These are phyloP conservation scores for Clarias laeviceps DNA, from an alignment of 2,797 vertebrate species.

Conservation along the genomic window DNA sequence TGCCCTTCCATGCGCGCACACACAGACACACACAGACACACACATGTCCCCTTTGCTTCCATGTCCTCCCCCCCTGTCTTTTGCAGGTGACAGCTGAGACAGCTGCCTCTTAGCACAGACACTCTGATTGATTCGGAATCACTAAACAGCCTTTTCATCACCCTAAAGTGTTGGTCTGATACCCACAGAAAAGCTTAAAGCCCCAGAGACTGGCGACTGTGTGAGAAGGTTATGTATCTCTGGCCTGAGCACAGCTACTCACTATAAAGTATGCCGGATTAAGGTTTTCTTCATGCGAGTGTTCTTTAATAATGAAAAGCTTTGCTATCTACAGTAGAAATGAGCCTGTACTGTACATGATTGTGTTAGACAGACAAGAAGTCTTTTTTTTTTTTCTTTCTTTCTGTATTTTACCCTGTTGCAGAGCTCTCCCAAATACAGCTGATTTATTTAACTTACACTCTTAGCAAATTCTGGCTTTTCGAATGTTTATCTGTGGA, in stretches of 20 bases:
- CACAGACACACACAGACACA: background rate
- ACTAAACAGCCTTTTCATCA: slow-evolving; percentile 62
- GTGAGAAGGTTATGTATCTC: slow-evolving; percentile 17
- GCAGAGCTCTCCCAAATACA: background rate
- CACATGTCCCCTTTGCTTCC: background rate
- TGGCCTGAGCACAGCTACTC: slow-evolving; percentile 23
- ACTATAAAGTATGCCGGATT: slow-evolving; percentile 48
- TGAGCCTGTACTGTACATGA: background rate
- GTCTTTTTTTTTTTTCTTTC: background rate
- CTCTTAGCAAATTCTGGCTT: background rate
- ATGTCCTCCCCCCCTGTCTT: background rate
- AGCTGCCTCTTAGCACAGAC: slow-evolving; percentile 62
- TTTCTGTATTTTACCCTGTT: background rate
- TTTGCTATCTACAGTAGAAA: slow-evolving; percentile 26
- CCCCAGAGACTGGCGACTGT: slow-evolving; percentile 21
- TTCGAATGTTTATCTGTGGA: slow-evolving; percentile 8
- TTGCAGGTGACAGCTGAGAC: slow-evolving; percentile 61
- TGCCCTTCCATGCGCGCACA: background rate
- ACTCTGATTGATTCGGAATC: slow-evolving; percentile 72
- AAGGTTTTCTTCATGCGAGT: slow-evolving; percentile 47
- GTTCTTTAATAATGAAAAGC: slow-evolving; percentile 26
- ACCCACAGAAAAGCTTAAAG: slow-evolving; percentile 32
- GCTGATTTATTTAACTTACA: background rate
- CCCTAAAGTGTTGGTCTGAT: slow-evolving; percentile 40
- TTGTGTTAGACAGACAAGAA: background rate